Conservation (phyloP, 2,113 vertebrate species). For the Spea multiplicata region DNA sequence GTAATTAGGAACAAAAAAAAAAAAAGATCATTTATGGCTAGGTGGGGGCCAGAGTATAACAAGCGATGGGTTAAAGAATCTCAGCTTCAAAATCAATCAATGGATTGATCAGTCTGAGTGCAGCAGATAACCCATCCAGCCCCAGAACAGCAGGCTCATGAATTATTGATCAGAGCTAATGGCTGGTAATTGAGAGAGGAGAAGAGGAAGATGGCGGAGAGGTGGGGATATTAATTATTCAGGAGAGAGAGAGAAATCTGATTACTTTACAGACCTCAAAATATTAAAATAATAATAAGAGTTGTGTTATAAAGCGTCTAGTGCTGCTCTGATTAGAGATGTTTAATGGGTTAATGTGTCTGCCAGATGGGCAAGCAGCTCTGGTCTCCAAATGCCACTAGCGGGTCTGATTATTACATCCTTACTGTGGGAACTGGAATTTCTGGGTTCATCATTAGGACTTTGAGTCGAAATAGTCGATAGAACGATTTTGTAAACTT, state of each 20-base stretch:
- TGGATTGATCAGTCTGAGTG: slow-evolving; percentile 24
- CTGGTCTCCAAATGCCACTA: not conserved
- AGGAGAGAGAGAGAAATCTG: slow-evolving; percentile 29
- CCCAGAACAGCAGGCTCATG: slow-evolving; percentile 38
- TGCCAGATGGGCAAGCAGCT: too few relatives aligned
- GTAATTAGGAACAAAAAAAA: too few relatives aligned
- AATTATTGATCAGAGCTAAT: slow-evolving; percentile 52
- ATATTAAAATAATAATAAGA: not conserved
- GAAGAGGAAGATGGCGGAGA: slow-evolving; percentile 38
- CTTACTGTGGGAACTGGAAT: too few relatives aligned
- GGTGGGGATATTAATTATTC: slow-evolving; percentile 48
- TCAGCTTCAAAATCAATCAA: not conserved
- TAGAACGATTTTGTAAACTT: too few relatives aligned
- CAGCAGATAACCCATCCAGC: slow-evolving; percentile 8
- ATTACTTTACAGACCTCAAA: slow-evolving; percentile 9
- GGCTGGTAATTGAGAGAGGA: slow-evolving; percentile 48
- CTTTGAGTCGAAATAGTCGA: too few relatives aligned
- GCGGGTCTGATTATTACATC: too few relatives aligned
- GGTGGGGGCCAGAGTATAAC: too few relatives aligned
- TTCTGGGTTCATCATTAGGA: too few relatives aligned
- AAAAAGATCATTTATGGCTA: too few relatives aligned
- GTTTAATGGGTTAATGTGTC: not conserved
- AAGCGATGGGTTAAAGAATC: not conserved
- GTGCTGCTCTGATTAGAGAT: not conserved
- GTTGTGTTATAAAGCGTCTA: not conserved